Base-by-base conservation (phyloP, 2,888 invertebrate genomes). In the Tridacna gigas region DNA sequence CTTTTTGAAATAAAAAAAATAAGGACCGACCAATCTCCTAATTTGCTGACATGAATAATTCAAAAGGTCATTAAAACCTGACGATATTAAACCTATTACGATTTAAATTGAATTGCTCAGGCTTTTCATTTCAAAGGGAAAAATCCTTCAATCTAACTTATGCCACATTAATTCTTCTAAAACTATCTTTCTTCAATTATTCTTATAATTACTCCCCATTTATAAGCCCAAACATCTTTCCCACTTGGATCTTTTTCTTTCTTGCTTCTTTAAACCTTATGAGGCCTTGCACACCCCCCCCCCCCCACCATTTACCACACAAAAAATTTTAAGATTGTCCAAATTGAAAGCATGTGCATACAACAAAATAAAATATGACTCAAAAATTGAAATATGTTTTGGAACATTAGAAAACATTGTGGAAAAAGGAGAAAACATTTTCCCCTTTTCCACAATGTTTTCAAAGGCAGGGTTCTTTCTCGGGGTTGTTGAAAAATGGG, bases 171-270 rank as follows among this genome's bases (percentile, higher is more conserved):
- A 78, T 45, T 26, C 78, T 67, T 78, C 78, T 71, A 71, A 60
- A 71, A 78, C 78, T 71, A 78, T 60, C 61, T 71, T 69, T 61
- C 47, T 61, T 71, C 78, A 78, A 78, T 78, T 78, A 78, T 78
- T 61, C 37, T 78, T 61, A 61, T 78, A 78, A 78, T 78, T 78
- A 78, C 61, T 71, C 71, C 69, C 56, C 15, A 20, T 56, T 56
- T 20, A 20, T 56, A 15, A 56, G 18, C 56, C 37, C 37, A 37
- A 37, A 37, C 37, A 37, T 37, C 56, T 56, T 56, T 56, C 15
- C 56, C 18, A 56, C 56, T 20, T 56, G 18, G 56, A 37, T 37
- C 37, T 37, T 37, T 37, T 37, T 37, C 7, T 37, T 37, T 37
- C 37, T 37, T 37, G 37, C 7, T 37, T 37, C 37, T 37, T 37